phyloP scores from a whole-genome alignment of 2,797 vertebrate genomes.

The Cetoscarus ocellatus region DNA sequence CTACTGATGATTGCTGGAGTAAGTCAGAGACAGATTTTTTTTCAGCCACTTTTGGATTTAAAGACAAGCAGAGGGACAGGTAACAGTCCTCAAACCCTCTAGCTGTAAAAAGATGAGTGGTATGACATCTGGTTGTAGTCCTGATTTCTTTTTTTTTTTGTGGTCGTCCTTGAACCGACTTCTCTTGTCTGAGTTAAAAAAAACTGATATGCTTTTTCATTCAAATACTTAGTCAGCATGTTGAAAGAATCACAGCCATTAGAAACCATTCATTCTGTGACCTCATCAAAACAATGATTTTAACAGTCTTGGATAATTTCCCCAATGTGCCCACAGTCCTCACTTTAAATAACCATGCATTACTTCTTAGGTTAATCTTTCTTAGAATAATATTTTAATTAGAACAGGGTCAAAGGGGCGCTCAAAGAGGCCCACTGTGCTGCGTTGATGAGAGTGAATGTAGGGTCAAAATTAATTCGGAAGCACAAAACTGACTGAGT shows the following conservation, averaged over 20 bases:
- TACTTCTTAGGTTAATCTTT: slow-evolving; percentile 49
- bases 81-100: too few relatives aligned
- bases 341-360: slow-evolving; percentile 38
- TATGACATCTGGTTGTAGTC: background rate
- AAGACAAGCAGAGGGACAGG: too few relatives aligned
- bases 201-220: slow-evolving; percentile 17
- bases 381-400: slow-evolving; percentile 44
- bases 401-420: slow-evolving; percentile 40
- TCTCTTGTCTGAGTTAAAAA: background rate
- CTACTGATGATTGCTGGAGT: background rate
- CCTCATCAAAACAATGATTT: background rate
- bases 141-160: too few relatives aligned
- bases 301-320: slow-evolving; percentile 39
- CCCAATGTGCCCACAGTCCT: slow-evolving; percentile 27
- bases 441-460: slow-evolving; percentile 44
- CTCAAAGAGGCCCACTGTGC: slow-evolving; percentile 33
- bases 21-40: background rate
- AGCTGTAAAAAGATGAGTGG: background rate
- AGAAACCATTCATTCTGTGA: slow-evolving; percentile 8
- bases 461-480: slow-evolving; percentile 48
- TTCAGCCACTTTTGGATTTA: background rate
- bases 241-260: slow-evolving; percentile 27
- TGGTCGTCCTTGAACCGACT: too few relatives aligned
- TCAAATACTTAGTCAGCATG: slow-evolving; percentile 25
- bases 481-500: slow-evolving; percentile 37